Evolutionary conservation across 2,113 vertebrate species (phyloP).

Genomic region (Pelobates fuscus): DNA sequence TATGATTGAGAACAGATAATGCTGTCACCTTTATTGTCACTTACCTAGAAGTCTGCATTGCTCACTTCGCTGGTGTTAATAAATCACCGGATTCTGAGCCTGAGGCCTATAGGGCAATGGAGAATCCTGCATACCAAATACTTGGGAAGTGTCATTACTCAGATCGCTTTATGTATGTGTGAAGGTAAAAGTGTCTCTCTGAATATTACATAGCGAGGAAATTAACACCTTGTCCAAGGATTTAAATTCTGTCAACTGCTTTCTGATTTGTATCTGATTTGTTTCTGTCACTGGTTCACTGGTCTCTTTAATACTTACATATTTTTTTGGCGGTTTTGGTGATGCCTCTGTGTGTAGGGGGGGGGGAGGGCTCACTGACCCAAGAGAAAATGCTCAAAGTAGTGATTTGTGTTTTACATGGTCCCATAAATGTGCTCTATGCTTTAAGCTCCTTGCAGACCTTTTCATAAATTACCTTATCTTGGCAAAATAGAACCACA

Average conservation of each 20-base stretch:
- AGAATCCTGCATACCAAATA: background rate
- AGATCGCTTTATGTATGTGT: too few relatives aligned
- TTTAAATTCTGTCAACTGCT: background rate
- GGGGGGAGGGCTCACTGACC: background rate
- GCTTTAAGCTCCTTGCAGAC: background rate
- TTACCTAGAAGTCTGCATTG: background rate
- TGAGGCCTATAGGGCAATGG: background rate
- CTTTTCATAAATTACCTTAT: background rate
- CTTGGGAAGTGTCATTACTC: too few relatives aligned
- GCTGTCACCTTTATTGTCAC: background rate
- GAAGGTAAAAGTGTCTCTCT: background rate
- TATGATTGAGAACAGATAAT: background rate
- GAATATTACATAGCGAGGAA: background rate
- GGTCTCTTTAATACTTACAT: too few relatives aligned
- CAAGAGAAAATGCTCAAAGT: background rate
- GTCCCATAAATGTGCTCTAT: background rate
- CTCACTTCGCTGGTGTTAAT: background rate
- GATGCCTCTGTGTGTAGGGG: background rate
- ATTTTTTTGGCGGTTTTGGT: background rate
- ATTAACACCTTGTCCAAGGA: too few relatives aligned
- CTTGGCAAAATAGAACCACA: background rate
- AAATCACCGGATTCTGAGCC: background rate
- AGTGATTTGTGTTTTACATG: background rate
- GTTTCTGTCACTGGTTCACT: too few relatives aligned
- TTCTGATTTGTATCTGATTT: background rate